phyloP scores from a whole-genome alignment of 2,113 vertebrate species.

The Mastomys coucha region DNA sequence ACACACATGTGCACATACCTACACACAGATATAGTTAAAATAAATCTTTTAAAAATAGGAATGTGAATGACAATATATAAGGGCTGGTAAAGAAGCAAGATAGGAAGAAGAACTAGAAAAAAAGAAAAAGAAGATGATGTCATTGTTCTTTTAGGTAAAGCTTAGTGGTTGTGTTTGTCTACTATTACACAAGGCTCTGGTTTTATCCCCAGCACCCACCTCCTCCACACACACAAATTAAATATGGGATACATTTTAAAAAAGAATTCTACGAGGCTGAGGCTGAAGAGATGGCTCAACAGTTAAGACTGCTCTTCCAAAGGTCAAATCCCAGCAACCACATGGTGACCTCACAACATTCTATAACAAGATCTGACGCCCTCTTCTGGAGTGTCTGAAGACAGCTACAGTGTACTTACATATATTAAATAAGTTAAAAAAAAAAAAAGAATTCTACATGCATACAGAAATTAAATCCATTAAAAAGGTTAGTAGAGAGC shows the following conservation, averaged over 20 bases:
- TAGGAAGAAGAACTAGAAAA: background rate
- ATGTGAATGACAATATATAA: background rate
- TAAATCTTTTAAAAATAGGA: background rate
- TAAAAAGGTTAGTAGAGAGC: background rate
- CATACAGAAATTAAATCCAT: background rate
- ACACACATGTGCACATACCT: background rate
- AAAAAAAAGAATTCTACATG: background rate
- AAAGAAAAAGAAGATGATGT: background rate
- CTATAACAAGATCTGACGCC: no score
- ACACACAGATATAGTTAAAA: background rate
- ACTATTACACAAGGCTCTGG: background rate
- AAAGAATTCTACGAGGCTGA: background rate
- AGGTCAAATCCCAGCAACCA: no score
- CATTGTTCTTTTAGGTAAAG: background rate
- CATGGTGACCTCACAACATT: no score
- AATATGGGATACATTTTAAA: background rate
- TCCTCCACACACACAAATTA: background rate
- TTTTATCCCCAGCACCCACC: background rate
- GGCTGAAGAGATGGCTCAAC: no score
- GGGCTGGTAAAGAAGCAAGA: background rate
- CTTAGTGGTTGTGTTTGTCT: background rate
- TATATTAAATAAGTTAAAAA: no score
- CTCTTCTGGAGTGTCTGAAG: no score
- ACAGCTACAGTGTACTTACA: no score
- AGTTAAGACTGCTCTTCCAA: no score